phyloP scores from a whole-genome alignment of 2,888 invertebrate species.

The Lepas anatifera region DNA sequence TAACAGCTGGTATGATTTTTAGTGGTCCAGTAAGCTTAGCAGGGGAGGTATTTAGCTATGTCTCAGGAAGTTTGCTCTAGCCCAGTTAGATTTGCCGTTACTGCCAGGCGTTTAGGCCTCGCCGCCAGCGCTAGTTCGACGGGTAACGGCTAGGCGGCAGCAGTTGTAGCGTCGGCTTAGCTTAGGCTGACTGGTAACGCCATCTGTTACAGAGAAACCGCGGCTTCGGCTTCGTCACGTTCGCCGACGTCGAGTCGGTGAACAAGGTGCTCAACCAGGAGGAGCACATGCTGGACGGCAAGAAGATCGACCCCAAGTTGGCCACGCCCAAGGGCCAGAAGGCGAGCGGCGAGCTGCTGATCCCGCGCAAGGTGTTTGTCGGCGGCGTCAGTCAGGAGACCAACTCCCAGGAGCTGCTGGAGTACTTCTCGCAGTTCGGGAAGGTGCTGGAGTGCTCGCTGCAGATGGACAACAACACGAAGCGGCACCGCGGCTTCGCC shows the following conservation, averaged over 20 bases:
- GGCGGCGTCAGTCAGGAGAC: conserved; percentile 87
- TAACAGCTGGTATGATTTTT: too few species aligned
- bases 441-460: conserved; percentile 42
- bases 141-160: too few species aligned
- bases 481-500: conserved; percentile 78
- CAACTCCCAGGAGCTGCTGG: conserved; percentile 77
- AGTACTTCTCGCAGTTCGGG: conserved; percentile 80
- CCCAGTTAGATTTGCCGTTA: too few species aligned
- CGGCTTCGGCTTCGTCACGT: conserved; percentile 88
- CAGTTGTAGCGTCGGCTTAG: too few species aligned
- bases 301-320: conserved; percentile 88
- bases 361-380: conserved; percentile 80
- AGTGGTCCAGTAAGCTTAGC: too few species aligned
- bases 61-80: too few species aligned
- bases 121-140: too few species aligned
- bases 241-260: conserved; percentile 78
- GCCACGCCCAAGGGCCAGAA: conserved; percentile 79
- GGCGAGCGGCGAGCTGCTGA: conserved; percentile 48
- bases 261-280: conserved; percentile 83
- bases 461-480: conserved; percentile 89
- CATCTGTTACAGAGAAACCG: conserved; percentile 61
- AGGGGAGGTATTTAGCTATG: too few species aligned
- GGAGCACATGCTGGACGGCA: conserved; percentile 80
- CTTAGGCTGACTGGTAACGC: too few species aligned
- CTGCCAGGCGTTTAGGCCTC: too few species aligned